phyloP scores from a whole-genome alignment of 2,888 invertebrate species.

The Cactoblastis cactorum region DNA sequence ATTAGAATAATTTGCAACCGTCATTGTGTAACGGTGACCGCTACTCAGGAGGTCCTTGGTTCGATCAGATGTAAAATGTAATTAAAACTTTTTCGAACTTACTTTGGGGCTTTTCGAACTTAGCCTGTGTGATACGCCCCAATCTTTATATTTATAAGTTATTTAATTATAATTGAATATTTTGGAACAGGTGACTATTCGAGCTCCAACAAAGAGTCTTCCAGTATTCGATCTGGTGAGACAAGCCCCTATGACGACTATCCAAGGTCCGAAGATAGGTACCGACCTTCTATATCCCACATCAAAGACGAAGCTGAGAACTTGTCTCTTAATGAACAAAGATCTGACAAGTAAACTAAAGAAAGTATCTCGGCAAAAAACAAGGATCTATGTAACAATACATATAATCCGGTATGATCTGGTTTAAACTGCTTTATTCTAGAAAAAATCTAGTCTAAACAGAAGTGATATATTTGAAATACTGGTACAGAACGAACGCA shows the following conservation, averaged over 20 bases:
- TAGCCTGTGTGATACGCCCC: too few relatives aligned
- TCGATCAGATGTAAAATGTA: too few relatives aligned
- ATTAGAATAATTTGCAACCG: too few relatives aligned
- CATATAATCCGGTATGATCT: not conserved
- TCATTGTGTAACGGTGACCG: too few relatives aligned
- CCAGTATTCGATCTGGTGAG: conserved; percentile 65
- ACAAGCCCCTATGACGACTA: conserved; percentile 72
- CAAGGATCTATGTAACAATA: conserved; percentile 19
- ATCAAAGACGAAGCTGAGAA: conserved; percentile 75
- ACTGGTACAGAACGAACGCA: too few relatives aligned
- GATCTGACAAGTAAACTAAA: conserved; percentile 64
- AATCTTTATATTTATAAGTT: too few relatives aligned
- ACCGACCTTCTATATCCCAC: conserved; percentile 64
- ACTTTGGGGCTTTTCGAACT: too few relatives aligned
- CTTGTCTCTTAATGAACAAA: conserved; percentile 72
- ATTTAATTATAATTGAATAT: not conserved
- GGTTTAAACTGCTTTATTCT: not conserved
- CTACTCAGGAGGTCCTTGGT: too few relatives aligned
- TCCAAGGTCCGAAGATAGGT: conserved; percentile 59
- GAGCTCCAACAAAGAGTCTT: conserved; percentile 61
- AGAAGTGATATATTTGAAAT: conserved; percentile 2
- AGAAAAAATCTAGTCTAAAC: not conserved
- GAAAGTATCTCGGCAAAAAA: conserved; percentile 11
- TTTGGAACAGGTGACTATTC: conserved; percentile 50
- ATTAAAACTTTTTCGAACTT: too few relatives aligned